Conservation (phyloP, 35 echinoderm and acorn worm genomes). For the Nesometra sesokonis region DNA sequence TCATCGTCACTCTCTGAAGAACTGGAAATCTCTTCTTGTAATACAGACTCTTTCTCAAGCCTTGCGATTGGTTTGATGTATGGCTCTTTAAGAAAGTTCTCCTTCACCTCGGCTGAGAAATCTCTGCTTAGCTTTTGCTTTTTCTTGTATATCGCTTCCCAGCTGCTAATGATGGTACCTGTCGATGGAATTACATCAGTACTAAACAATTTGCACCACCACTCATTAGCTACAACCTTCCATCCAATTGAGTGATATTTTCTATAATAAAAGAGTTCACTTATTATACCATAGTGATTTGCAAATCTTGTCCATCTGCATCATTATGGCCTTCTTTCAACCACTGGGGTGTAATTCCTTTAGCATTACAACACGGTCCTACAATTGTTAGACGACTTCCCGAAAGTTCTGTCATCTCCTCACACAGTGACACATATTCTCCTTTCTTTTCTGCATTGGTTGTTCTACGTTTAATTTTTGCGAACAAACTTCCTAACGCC, state of each 20-base stretch:
- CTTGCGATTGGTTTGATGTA: too few species aligned
- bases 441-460: slow-evolving; percentile 4
- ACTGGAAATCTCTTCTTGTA: too few species aligned
- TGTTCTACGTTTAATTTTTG: slow-evolving; percentile 4
- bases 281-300: slow-evolving; percentile 7
- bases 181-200: not conserved
- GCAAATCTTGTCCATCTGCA: not conserved
- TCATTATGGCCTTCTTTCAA: not conserved
- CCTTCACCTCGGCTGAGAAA: not conserved
- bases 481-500: not conserved
- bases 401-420: slow-evolving; percentile 11
- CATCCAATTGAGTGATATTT: not conserved
- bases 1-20: too few species aligned
- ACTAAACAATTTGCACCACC: slow-evolving; percentile 14
- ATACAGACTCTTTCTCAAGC: too few species aligned
- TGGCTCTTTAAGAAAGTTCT: slow-evolving; percentile 7
- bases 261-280: not conserved
- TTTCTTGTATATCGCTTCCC: not conserved
- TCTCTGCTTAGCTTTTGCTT: not conserved
- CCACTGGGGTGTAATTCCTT: slow-evolving; percentile 10
- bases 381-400: not conserved
- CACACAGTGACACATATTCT: slow-evolving; percentile 10
- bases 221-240: slow-evolving; percentile 8
- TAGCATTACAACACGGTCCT: not conserved
- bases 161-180: not conserved